Evolutionary conservation across 2,113 vertebrate genomes (phyloP).

Genomic region (Carollia perspicillata): DNA sequence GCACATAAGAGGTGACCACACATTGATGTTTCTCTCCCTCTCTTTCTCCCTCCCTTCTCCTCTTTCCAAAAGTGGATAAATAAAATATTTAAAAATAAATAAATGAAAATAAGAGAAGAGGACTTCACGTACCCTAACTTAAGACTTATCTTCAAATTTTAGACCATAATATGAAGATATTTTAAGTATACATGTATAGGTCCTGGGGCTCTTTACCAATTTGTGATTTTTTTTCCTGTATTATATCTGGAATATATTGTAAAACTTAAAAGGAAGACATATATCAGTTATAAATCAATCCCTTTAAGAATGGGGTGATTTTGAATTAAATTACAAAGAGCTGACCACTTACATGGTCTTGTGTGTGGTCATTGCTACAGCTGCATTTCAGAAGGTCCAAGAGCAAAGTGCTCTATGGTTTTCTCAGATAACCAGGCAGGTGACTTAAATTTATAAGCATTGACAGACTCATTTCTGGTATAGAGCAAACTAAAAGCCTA

Average conservation of each 20-base stretch:
- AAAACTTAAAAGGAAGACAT: background rate
- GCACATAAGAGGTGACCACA: too few relatives aligned
- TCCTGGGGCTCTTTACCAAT: background rate
- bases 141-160: background rate
- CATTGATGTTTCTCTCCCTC: too few relatives aligned
- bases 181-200: background rate
- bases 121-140: background rate
- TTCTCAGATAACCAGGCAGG: background rate
- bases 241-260: background rate
- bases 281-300: background rate
- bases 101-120: background rate
- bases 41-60: too few relatives aligned
- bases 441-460: background rate
- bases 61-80: too few relatives aligned
- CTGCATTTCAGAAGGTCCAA: background rate
- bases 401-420: background rate
- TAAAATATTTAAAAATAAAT: too few relatives aligned
- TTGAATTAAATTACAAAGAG: background rate
- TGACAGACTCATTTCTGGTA: background rate
- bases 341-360: background rate
- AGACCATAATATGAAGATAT: background rate
- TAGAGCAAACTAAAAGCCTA: background rate
- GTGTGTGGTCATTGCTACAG: background rate
- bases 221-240: background rate
- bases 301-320: background rate